These are phyloP conservation scores for Enhydra lutris DNA, from an alignment of 2,113 vertebrate genomes.

Conservation along the genomic window DNA sequence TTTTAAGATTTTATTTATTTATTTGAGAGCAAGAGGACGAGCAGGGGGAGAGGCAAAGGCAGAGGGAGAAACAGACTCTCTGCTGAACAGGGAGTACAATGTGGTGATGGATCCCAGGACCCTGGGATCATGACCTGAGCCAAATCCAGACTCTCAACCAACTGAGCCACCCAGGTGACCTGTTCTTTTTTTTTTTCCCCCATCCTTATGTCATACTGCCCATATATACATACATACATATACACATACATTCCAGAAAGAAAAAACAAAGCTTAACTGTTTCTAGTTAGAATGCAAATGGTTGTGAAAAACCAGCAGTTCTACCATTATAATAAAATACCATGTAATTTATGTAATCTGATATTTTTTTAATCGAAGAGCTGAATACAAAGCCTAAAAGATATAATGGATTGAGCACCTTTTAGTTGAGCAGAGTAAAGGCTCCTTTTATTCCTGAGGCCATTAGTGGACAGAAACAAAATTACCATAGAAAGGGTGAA, in stretches of 20 bases:
- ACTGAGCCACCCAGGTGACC: too few species aligned
- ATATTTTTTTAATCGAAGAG: background rate
- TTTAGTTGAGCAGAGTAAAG: background rate
- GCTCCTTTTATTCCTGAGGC: background rate
- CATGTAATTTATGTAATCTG: background rate
- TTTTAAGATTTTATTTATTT: too few species aligned
- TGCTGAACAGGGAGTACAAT: too few species aligned
- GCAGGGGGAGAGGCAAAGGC: too few species aligned
- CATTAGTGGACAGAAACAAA: background rate
- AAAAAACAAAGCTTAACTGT: background rate
- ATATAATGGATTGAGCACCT: background rate
- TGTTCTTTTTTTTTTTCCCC: background rate
- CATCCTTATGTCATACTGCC: background rate
- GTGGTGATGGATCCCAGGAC: too few species aligned
- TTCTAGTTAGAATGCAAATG: background rate
- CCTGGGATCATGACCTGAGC: too few species aligned
- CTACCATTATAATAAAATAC: background rate
- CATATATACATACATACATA: too few species aligned
- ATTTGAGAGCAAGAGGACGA: too few species aligned
- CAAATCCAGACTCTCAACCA: too few species aligned
- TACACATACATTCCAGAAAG: background rate
- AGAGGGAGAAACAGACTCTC: too few species aligned
- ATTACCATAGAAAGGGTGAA: background rate
- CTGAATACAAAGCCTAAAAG: background rate
- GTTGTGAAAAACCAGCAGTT: background rate